Conservation (phyloP, 1,140 invertebrate genomes). For the Philopotamus ludificatus region DNA sequence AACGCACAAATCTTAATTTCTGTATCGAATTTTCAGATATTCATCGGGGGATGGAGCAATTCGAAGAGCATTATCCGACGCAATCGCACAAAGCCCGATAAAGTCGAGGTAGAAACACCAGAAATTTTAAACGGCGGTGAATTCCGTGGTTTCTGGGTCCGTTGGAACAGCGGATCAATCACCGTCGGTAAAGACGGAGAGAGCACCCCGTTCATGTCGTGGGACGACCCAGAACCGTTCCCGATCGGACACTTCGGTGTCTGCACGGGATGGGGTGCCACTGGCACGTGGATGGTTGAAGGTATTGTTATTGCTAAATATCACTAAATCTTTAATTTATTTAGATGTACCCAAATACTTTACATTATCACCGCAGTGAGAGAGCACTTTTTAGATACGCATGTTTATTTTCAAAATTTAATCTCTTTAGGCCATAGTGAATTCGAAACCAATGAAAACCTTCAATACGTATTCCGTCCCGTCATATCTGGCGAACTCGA, state of each 20-base stretch:
- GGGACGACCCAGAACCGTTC: constrained; percentile 68
- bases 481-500: constrained; percentile 55
- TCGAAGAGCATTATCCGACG: constrained; percentile 79
- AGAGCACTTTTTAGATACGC: background rate
- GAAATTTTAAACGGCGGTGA: constrained; percentile 68
- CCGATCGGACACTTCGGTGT: constrained; percentile 72
- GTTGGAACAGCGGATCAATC: constrained; percentile 68
- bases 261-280: constrained; percentile 81
- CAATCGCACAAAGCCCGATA: constrained; percentile 76
- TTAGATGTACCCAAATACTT: constrained; percentile 15
- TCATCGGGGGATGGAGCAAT: constrained; percentile 83
- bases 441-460: constrained; percentile 57
- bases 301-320: constrained; percentile 60
- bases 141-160: constrained; percentile 79
- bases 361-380: background rate
- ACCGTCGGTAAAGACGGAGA: constrained; percentile 70
- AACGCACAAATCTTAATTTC: background rate
- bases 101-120: constrained; percentile 69
- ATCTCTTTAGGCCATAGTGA: constrained; percentile 52
- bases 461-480: constrained; percentile 60
- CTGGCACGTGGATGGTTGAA: constrained; percentile 80
- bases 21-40: constrained; percentile 55
- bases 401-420: constrained; percentile 29
- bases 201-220: constrained; percentile 67
- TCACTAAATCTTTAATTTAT: constrained; percentile 38